Base-by-base conservation (phyloP, 2,797 vertebrate species). In the Lacerta bilineata region DNA sequence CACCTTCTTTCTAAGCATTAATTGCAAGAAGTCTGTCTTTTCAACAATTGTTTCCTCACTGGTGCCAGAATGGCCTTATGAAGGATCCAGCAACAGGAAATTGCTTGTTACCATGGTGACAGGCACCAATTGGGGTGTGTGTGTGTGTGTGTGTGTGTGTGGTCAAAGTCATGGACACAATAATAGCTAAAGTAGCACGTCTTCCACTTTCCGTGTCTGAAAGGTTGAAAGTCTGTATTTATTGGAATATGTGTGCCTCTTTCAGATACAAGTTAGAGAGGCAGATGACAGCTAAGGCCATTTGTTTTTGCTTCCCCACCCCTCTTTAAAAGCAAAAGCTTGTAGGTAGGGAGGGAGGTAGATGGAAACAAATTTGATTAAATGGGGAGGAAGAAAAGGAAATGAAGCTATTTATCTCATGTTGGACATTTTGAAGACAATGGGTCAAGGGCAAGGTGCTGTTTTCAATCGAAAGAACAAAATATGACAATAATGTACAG, bases 51-150 rank as follows among this genome's bases (percentile, higher is more conserved):
- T 68, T 43, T 76, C 33, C 27, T 68, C 39, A 5, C 3, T 50
- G 80, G 64, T 68, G 29, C 80, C 61, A 88, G 61, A 83, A 77
- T 27, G 8, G 6, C 72, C 64, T n/a, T 66, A 8, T 41, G 43
- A 46, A 83, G 39, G 83, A 88, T 41, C 69, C 72, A 88, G 86
- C 39, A 75, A 82, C 13, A 87, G 71, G 64, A 55, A 83, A 83
- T 55, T 69, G 25, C 61, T 78, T 50, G 87, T 88, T 77, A 68
- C 80, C 33, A 83, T 83, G 64, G 74, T 23, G 76, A 88, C 87
- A 88, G 43, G 33, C 33, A 69, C 80, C 36, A 74, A 64, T 36
- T 43, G 46, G 61, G 46, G 61, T 74, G n/a, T 27, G 59, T 43
- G 46, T 41, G 41, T 41, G 41, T 4, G 41, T 17, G 59, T 4